A percentile compares a stretch with the other conserved stretches of the same genome.
phyloP scores from a whole-genome alignment of 2,888 invertebrate species.

The Euzophera pinguis region DNA sequence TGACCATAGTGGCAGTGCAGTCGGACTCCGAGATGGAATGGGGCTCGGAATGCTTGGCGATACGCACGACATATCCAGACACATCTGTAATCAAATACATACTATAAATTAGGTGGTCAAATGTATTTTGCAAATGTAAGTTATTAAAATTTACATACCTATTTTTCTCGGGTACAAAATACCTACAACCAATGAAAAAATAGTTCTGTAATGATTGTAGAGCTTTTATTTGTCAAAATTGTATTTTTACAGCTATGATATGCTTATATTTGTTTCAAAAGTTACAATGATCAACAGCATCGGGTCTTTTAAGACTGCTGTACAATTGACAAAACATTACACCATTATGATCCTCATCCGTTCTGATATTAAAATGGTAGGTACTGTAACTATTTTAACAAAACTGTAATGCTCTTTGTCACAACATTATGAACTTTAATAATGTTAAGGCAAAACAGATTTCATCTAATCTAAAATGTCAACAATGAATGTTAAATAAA shows the following conservation, averaged over 20 bases:
- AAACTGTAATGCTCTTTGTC: constrained; percentile 71
- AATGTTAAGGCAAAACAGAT: constrained; percentile 78
- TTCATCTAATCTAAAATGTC: constrained; percentile 75
- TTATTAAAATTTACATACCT: constrained; percentile 32
- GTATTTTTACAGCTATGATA: constrained; percentile 95
- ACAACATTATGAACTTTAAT: constrained; percentile 70
- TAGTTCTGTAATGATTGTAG: constrained; percentile 77
- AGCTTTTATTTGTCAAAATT: constrained; percentile 91
- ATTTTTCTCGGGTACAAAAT: constrained; percentile 3
- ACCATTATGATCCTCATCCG: constrained; percentile 60
- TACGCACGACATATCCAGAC: constrained; percentile 65
- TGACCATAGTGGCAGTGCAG: constrained; percentile 65
- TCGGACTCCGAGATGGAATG: constrained; percentile 56
- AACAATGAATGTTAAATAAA: constrained; percentile 78
- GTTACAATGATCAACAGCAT: constrained; percentile 81
- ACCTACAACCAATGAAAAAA: constrained; percentile 43
- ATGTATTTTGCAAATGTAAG: neutral
- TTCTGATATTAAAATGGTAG: constrained; percentile 42
- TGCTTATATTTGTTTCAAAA: constrained; percentile 90
- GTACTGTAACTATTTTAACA: constrained; percentile 65
- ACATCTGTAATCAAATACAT: constrained; percentile 48
- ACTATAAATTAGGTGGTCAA: neutral
- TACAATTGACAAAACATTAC: constrained; percentile 73
- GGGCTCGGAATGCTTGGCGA: constrained; percentile 52
- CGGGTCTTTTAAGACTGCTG: constrained; percentile 64